These are phyloP conservation scores for Oryctolagus cuniculus DNA, from an alignment of 2,113 vertebrate genomes.

Conservation along the genomic window mOryCun1.1 NC_091434.1:34727501-34728000, in stretches of 20 bases:
- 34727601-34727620: slow-evolving; percentile 36
- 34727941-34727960: not conserved
- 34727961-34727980: slow-evolving; percentile 43
- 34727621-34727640: not conserved
- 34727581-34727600: not conserved
- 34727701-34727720: not conserved
- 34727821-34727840: not conserved
- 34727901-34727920: not conserved
- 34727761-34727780: not conserved
- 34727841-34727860: not conserved
- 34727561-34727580: slow-evolving; percentile 47
- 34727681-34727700: slow-evolving; percentile 31
- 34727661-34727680: slow-evolving; percentile 19
- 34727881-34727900: slow-evolving; percentile 27
- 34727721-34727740: slow-evolving; percentile 28
- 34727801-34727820: not conserved
- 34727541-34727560: not conserved
- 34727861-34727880: not conserved
- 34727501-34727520: not conserved
- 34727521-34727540: slow-evolving; percentile 47
- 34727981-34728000: slow-evolving; percentile 50
- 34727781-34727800: not conserved
- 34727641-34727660: not conserved
- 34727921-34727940: not conserved
- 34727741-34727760: not conserved